Conservation (phyloP, 2,888 invertebrate species). For the Pterostichus madidus region DNA sequence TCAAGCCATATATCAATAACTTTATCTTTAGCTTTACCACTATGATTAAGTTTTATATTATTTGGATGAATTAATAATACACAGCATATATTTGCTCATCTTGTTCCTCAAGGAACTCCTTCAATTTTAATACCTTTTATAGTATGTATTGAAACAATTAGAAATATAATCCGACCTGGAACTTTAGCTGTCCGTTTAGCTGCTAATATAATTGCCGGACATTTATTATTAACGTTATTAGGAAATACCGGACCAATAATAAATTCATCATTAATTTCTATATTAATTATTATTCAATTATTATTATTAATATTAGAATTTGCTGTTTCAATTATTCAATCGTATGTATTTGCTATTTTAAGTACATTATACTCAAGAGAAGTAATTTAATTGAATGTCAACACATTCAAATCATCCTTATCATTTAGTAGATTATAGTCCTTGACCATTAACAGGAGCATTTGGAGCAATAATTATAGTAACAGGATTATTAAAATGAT, state of each 20-base stretch:
- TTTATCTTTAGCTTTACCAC: conserved; percentile 80
- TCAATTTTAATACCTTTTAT: conserved; percentile 84
- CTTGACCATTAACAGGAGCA: conserved; percentile 83
- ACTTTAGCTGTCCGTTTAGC: conserved; percentile 85
- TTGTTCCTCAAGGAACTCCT: conserved; percentile 85
- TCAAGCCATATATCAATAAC: conserved; percentile 83
- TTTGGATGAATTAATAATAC: conserved; percentile 83
- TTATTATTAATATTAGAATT: conserved; percentile 80
- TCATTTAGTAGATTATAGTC: conserved; percentile 83
- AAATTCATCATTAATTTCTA: conserved; percentile 70
- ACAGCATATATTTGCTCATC: conserved; percentile 83
- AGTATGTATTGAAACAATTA: conserved; percentile 87
- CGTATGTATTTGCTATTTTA: conserved; percentile 84
- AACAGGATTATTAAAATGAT: conserved; percentile 82
- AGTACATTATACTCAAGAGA: conserved; percentile 84
- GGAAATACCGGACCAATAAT: conserved; percentile 76
- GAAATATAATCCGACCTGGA: conserved; percentile 85
- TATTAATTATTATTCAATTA: conserved; percentile 78
- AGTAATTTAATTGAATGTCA: conserved; percentile 81
- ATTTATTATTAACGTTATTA: conserved; percentile 83
- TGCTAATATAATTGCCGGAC: conserved; percentile 89
- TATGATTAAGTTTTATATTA: conserved; percentile 84
- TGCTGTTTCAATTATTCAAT: conserved; percentile 83
- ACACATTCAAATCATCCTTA: conserved; percentile 81
- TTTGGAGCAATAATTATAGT: conserved; percentile 81